Percentiles rank a stretch among this genome's conserved stretches.
phyloP scores from a whole-genome alignment of 2,113 vertebrate genomes.

The Cyprinodon tularosa region DNA sequence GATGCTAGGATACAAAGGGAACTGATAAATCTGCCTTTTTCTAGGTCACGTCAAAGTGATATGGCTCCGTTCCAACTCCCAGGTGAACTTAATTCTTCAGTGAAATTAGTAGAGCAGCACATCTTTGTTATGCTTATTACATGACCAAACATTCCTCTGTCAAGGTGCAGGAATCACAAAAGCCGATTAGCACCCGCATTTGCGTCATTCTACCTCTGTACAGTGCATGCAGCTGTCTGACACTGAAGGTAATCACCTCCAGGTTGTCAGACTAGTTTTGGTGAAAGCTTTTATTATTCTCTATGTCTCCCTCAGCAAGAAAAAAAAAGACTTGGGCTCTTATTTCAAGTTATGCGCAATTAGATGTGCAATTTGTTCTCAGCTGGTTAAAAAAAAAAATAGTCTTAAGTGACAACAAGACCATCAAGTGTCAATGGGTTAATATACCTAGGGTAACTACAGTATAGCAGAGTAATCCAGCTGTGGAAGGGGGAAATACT shows the following conservation, averaged over 20 bases:
- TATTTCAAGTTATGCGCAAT: neutral
- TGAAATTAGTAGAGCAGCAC: neutral
- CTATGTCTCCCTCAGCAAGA: neutral
- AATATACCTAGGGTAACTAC: neutral
- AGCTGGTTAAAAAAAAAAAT: neutral
- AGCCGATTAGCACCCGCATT: neutral
- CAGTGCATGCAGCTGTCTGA: neutral
- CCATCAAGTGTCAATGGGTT: neutral
- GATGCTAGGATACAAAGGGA: neutral
- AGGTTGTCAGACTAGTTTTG: slow-evolving; percentile 18
- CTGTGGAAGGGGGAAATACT: neutral
- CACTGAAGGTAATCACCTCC: neutral
- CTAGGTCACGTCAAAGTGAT: neutral
- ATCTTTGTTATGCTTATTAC: neutral
- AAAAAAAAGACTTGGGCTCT: neutral
- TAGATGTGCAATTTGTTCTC: neutral
- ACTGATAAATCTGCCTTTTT: neutral
- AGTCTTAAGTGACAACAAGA: neutral
- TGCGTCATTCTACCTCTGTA: neutral
- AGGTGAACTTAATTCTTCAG: neutral
- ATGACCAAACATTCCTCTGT: slow-evolving; percentile 13
- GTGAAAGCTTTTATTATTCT: neutral
- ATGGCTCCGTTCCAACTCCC: neutral
- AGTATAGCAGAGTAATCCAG: neutral
- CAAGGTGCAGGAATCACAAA: neutral